phyloP scores from a whole-genome alignment of 2,113 vertebrate species.

The Eulemur rufifrons region DNA sequence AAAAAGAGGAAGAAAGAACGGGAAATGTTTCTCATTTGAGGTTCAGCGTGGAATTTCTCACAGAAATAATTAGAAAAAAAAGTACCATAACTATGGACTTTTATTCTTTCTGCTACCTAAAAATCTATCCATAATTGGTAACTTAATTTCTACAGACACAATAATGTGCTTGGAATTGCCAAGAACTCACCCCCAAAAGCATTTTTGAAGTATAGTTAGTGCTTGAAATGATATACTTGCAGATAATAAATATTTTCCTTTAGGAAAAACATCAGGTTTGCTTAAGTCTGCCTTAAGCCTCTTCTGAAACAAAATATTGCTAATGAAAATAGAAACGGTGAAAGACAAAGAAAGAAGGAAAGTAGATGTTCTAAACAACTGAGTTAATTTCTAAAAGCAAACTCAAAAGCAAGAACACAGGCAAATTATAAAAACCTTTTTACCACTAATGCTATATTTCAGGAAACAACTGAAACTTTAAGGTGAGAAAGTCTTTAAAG shows the following conservation, averaged over 20 bases:
- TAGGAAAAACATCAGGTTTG: slow-evolving; percentile 43
- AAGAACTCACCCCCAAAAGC: slow-evolving; percentile 31
- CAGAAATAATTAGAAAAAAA: not conserved
- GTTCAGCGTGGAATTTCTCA: slow-evolving; percentile 44
- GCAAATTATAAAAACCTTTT: not conserved
- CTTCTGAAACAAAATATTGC: slow-evolving; percentile 31
- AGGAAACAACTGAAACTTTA: slow-evolving; percentile 12
- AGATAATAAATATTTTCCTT: slow-evolving; percentile 10
- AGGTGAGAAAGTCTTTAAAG: not conserved
- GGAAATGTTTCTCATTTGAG: slow-evolving; percentile 50
- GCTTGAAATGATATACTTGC: slow-evolving; percentile 17
- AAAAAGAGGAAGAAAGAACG: slow-evolving; percentile 50
- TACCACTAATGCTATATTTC: not conserved
- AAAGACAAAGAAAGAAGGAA: slow-evolving; percentile 17
- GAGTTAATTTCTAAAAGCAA: slow-evolving; percentile 29
- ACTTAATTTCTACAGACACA: slow-evolving; percentile 36
- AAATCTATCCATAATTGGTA: slow-evolving; percentile 39
- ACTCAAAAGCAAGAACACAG: not conserved
- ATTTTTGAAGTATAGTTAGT: slow-evolving; percentile 12
- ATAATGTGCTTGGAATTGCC: slow-evolving; percentile 11
- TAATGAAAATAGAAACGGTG: not conserved
- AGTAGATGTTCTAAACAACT: not conserved
- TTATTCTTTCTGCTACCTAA: slow-evolving; percentile 29
- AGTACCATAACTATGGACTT: not conserved
- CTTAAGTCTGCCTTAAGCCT: slow-evolving; percentile 1